Evolutionary conservation across 1,140 invertebrate species (phyloP).

Genomic region (Calephelis nemesis): DNA sequence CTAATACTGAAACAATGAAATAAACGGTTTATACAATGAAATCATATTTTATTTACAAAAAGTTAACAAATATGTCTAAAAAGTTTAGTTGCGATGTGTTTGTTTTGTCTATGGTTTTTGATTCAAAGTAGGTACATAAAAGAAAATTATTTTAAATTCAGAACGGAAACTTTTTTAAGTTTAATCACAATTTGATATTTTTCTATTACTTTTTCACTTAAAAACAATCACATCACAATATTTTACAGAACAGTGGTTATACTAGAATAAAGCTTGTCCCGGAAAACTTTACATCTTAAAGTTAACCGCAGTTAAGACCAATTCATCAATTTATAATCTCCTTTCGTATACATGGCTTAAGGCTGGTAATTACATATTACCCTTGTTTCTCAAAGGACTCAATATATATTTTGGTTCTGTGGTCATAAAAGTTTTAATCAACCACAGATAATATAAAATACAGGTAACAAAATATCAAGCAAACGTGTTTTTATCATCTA

Average conservation of each 20-base stretch:
- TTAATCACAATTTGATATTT: slow-evolving; percentile 2
- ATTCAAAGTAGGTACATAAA: background rate
- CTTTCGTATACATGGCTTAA: slow-evolving; percentile 76
- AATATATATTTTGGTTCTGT: slow-evolving; percentile 40
- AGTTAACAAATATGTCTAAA: slow-evolving; percentile 61
- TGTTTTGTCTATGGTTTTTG: slow-evolving; percentile 31
- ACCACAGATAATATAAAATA: slow-evolving; percentile 35
- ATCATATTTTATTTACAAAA: slow-evolving; percentile 70
- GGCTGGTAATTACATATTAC: slow-evolving; percentile 67
- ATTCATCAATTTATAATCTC: slow-evolving; percentile 63
- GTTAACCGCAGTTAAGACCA: slow-evolving; percentile 58
- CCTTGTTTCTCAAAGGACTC: slow-evolving; percentile 38
- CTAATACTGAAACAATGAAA: slow-evolving; percentile 69
- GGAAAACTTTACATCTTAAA: slow-evolving; percentile 61
- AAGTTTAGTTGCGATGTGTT: slow-evolving; percentile 45
- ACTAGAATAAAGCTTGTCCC: slow-evolving; percentile 72
- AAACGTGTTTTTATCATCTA: slow-evolving; percentile 22
- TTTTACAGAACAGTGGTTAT: slow-evolving; percentile 49
- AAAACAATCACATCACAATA: slow-evolving; percentile 47
- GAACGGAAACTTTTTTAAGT: slow-evolving; percentile 2
- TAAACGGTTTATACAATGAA: slow-evolving; percentile 66
- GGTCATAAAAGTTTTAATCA: slow-evolving; percentile 30
- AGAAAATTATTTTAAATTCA: slow-evolving; percentile 4
- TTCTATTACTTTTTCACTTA: slow-evolving; percentile 10
- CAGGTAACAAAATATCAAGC: slow-evolving; percentile 41